Evolutionary conservation across 2,888 invertebrate genomes (phyloP).

Genomic region (Oscheius onirici): DNA sequence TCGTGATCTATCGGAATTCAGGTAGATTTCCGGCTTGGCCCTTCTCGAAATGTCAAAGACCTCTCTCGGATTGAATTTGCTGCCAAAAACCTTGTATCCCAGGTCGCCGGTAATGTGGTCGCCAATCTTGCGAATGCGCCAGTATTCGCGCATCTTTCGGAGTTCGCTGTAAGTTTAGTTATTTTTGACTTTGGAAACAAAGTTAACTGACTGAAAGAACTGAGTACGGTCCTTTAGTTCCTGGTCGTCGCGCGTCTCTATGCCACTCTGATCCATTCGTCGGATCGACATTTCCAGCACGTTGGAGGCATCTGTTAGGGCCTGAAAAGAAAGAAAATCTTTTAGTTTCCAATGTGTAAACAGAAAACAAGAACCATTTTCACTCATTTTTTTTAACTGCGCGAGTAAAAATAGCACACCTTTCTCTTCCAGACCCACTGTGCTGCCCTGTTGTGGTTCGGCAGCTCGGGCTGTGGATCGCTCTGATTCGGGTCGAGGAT

Average conservation of each 20-base stretch:
- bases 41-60: slow-evolving; percentile 58
- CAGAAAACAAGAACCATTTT: too few relatives aligned
- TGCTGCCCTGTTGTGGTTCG: slow-evolving; percentile 46
- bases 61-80: slow-evolving; percentile 45
- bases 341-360: too few relatives aligned
- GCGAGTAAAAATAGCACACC: slow-evolving; percentile 23
- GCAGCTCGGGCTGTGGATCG: slow-evolving; percentile 33
- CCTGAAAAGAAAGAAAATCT: slow-evolving; percentile 35
- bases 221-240: slow-evolving; percentile 1
- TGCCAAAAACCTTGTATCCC: slow-evolving; percentile 66
- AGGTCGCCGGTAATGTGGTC: slow-evolving; percentile 67
- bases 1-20: slow-evolving; percentile 10
- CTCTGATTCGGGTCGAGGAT: slow-evolving; percentile 44
- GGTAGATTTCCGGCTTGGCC: slow-evolving; percentile 1
- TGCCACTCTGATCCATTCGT: slow-evolving; percentile 18
- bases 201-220: slow-evolving; percentile 9
- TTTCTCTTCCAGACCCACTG: slow-evolving; percentile 62
- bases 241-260: slow-evolving; percentile 4
- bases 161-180: slow-evolving; percentile 50
- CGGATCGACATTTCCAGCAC: slow-evolving; percentile 41
- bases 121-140: slow-evolving; percentile 62
- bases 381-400: too few relatives aligned
- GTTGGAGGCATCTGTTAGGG: slow-evolving; percentile 55
- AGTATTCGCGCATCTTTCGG: slow-evolving; percentile 62
- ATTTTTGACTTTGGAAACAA: not conserved